Base-by-base conservation (phyloP, 2,113 vertebrate genomes). In the Heloderma charlesbogerti region DNA sequence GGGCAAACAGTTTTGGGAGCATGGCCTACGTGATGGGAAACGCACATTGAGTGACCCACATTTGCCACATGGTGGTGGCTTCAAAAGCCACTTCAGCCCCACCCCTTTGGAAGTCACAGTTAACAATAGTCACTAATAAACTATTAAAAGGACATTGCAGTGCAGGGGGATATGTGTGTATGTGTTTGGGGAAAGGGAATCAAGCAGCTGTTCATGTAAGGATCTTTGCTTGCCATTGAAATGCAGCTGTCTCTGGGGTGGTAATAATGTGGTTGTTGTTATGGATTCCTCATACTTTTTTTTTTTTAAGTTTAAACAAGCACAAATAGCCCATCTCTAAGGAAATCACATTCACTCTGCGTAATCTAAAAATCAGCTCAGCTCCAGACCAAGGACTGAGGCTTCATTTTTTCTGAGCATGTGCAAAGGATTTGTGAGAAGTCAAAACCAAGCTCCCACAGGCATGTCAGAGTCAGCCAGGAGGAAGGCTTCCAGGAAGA, bases 31-130 rank as follows among this genome's bases (percentile, higher is more conserved):
- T 40, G 69, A 63, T 79, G 87, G 87, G 45, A 89, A 89, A 54
- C 27, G 45, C 1, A 31, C 71, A 90, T 85, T 3, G 82, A 85
- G 15, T 31, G 71, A 89, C 88, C 88, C 88, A 89, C 18, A 89
- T 89, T 89, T 15, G 43, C 88, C 7, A 37, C 25, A 80, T 8
- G 10, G 9, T 29, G 13, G 7, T 9, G 8, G 83, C 25, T 18
- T n/a, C 48, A 27, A 6, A 5, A 57, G 25, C n/a, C 3, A 15
- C n/a, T 34, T 45, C 13, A 37, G 34, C n/a, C 25, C 40, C 54
- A n/a, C 37, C 54, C 51, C 29, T 7, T 83, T 43, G 18, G 66
- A 75, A 63, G 54, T 29, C 81, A 45, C 69, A 45, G 16, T 67
- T 37, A 67, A 2, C 29, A 20, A 71, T 66, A 22, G 60, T 34